Evolutionary conservation across 1,140 invertebrate genomes (phyloP), one percentile per base, ranked within the genome.

Genomic region (Ips typographus): DNA sequence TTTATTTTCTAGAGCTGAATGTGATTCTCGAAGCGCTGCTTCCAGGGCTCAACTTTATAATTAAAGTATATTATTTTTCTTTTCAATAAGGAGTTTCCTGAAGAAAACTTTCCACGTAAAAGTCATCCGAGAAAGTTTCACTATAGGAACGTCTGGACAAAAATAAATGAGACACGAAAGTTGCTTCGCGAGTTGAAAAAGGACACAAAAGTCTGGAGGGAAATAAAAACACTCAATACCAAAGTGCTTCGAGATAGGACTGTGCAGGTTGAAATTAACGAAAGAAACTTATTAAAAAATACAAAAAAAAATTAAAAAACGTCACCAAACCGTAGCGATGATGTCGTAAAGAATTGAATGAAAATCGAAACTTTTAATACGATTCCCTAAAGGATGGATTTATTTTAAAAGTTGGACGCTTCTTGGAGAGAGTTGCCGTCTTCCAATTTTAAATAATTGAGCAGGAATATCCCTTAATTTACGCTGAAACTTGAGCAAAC

Each of bases 1-100:
- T 22, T 22, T 22, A 22, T 22, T 22, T 22, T 22, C 22, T 49
- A 49, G 22, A 8, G 3, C 44, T 6, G 44, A 49, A 22, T 49
- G 6, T 6, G 44, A 49, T 49, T 55, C 52, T 55, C 52, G 5
- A 55, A 37, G 52, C 52, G 52, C 52, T 2, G 37, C 44, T 4
- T n/a, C 44, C 44, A 5, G 4, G 4, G 44, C n/a, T 47, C 5
- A 55, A 55, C 52, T 55, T 55, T 55, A 55, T 55, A 55, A 55
- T 55, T 55, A 55, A 55, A 55, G 52, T 55, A 55, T 55, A 55
- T 55, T 55, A 55, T 55, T 55, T 55, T 55, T 55, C 52, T 55
- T 55, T 55, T 55, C 52, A 55, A 55, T 55, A 55, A 53, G 37
- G 52, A 55, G 52, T 55, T 49, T 49, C 44, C 44, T 55, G 52